A percentile compares a stretch with the other conserved stretches of the same genome.
Conservation (phyloP, 1,140 invertebrate genomes). For the Ips typographus region DNA sequence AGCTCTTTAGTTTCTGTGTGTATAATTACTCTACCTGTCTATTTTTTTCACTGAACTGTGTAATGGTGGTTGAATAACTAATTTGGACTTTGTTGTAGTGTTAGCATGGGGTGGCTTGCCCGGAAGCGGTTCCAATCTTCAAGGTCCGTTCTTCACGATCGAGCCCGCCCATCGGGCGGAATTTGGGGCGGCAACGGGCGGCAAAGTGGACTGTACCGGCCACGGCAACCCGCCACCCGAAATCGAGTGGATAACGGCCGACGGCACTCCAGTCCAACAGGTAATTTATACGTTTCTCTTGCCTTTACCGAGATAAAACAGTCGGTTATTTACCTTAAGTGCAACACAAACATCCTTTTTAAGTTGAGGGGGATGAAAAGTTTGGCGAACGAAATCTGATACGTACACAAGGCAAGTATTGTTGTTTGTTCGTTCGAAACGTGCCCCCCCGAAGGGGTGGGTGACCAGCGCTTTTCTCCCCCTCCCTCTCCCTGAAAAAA, state of each 20-base stretch:
- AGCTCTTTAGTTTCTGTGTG: no score
- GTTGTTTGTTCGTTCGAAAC: no score
- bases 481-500: neutral
- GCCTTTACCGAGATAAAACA: no score
- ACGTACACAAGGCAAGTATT: no score
- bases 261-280: slow-evolving; percentile 49
- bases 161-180: slow-evolving; percentile 81
- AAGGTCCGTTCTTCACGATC: slow-evolving; percentile 72
- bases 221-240: slow-evolving; percentile 74
- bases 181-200: slow-evolving; percentile 82
- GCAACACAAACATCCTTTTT: no score
- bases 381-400: no score
- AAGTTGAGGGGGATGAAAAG: no score
- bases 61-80: neutral
- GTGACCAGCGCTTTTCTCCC: no score
- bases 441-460: no score
- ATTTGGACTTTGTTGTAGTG: slow-evolving; percentile 31
- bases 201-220: slow-evolving; percentile 76
- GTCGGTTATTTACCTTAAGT: no score
- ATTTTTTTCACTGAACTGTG: neutral
- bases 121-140: slow-evolving; percentile 61
- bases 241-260: slow-evolving; percentile 49
- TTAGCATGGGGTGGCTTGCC: slow-evolving; percentile 41
- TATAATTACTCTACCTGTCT: neutral
- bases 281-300: slow-evolving; percentile 23